These are phyloP conservation scores for Aphaenogaster ashmeadi DNA, from an alignment of 1,140 invertebrate species.

Conservation along the genomic window DNA sequence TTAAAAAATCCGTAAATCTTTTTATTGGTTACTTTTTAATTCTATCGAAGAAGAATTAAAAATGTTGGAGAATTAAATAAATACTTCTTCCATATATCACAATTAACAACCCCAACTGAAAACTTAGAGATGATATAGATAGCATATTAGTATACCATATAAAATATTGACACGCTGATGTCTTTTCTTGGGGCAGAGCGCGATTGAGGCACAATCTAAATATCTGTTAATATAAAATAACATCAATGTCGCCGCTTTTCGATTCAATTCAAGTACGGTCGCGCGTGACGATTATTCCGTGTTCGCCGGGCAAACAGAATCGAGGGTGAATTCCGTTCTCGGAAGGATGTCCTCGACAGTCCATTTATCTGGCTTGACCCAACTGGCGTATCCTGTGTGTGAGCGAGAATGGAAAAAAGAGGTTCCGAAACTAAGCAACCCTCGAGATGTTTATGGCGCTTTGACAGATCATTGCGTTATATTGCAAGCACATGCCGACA, in stretches of 20 bases:
- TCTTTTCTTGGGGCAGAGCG: not conserved
- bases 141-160: not conserved
- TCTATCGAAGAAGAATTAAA: not conserved
- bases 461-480: conserved; percentile 42
- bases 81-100: not conserved
- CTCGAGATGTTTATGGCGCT: not conserved
- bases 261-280: conserved; percentile 28
- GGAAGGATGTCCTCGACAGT: conserved; percentile 45
- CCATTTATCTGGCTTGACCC: conserved; percentile 63
- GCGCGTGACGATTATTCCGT: conserved; percentile 35
- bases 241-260: not conserved
- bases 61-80: not conserved
- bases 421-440: not conserved
- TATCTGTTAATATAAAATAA: conserved; percentile 39
- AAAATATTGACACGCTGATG: not conserved
- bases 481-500: not conserved
- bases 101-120: not conserved
- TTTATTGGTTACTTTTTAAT: conserved; percentile 1
- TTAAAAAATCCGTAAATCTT: not conserved
- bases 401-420: conserved; percentile 14
- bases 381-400: conserved; percentile 28
- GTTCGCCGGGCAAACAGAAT: conserved; percentile 32
- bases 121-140: not conserved
- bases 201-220: not conserved
- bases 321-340: conserved; percentile 35